These are phyloP conservation scores for Entomobrya multifasciata DNA, from an alignment of 2,888 invertebrate species.

Conservation along the genomic window DNA sequence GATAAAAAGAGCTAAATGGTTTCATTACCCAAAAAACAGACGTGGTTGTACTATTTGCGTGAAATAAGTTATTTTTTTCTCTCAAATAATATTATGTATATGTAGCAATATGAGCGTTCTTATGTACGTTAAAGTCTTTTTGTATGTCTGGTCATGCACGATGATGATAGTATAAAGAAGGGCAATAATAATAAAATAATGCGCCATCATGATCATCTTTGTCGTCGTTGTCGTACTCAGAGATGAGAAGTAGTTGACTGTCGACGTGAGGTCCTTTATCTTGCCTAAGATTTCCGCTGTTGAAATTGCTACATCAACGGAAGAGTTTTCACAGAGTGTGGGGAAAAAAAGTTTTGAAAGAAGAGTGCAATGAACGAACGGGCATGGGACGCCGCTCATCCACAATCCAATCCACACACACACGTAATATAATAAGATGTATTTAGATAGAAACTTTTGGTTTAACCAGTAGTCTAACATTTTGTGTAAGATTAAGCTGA, in stretches of 20 bases:
- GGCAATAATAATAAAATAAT: constrained; percentile 71
- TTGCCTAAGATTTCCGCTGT: constrained; percentile 9
- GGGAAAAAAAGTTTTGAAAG: background rate
- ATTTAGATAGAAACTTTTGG: background rate
- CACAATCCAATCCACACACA: constrained; percentile 10
- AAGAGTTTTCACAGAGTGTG: background rate
- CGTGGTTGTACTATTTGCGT: too few species aligned
- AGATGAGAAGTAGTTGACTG: too few species aligned
- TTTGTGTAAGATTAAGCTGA: background rate
- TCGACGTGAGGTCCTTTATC: background rate
- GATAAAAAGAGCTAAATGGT: background rate
- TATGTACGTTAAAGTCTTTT: background rate
- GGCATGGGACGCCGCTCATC: background rate
- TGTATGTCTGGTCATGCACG: constrained; percentile 41
- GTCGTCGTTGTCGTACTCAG: constrained; percentile 7
- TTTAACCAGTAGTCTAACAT: background rate
- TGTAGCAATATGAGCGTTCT: background rate
- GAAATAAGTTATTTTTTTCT: background rate
- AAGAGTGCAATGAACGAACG: background rate
- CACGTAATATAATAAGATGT: background rate
- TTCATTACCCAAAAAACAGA: background rate
- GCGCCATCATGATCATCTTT: constrained; percentile 45
- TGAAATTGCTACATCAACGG: background rate
- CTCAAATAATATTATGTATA: background rate
- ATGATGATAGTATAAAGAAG: constrained; percentile 60